Conservation (phyloP, 2,888 invertebrate genomes). For the Sicus ferrugineus region DNA sequence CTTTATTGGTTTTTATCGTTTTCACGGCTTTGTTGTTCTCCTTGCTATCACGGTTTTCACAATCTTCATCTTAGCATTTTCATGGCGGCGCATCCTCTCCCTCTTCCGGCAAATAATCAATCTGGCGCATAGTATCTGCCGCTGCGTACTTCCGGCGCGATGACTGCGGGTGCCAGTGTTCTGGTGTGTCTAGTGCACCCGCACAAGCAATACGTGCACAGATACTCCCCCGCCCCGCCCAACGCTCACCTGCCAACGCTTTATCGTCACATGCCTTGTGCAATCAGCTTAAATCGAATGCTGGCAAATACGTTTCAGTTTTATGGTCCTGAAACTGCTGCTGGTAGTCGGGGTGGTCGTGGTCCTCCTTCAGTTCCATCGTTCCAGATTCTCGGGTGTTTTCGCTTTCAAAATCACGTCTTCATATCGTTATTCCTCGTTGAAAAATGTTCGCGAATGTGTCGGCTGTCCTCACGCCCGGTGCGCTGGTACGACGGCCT, state of each 20-base stretch:
- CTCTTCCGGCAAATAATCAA: constrained; percentile 32
- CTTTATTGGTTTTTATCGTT: not conserved
- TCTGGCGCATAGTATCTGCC: constrained; percentile 19
- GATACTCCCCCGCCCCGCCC: constrained; percentile 15
- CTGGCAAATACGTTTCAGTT: constrained; percentile 20
- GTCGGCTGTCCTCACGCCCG: not conserved
- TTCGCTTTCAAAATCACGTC: constrained; percentile 45
- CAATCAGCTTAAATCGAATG: constrained; percentile 23
- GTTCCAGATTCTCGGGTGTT: constrained; percentile 8
- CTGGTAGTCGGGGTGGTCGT: not conserved
- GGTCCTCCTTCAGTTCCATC: not conserved
- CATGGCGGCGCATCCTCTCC: constrained; percentile 22
- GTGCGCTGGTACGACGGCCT: too few relatives aligned
- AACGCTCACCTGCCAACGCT: not conserved
- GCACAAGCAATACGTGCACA: constrained; percentile 31
- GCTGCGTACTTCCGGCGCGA: constrained; percentile 12
- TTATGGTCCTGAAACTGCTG: constrained; percentile 6
- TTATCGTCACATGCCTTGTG: not conserved
- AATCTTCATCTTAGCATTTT: constrained; percentile 5
- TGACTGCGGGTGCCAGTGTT: constrained; percentile 5
- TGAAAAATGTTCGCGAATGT: constrained; percentile 40
- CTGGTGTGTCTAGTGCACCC: constrained; percentile 23
- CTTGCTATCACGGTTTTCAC: too few relatives aligned
- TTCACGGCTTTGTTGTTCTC: not conserved
- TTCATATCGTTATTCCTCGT: constrained; percentile 44